Conservation (phyloP, 2,888 invertebrate genomes). For the Xanthorhoe spadicearia region DNA sequence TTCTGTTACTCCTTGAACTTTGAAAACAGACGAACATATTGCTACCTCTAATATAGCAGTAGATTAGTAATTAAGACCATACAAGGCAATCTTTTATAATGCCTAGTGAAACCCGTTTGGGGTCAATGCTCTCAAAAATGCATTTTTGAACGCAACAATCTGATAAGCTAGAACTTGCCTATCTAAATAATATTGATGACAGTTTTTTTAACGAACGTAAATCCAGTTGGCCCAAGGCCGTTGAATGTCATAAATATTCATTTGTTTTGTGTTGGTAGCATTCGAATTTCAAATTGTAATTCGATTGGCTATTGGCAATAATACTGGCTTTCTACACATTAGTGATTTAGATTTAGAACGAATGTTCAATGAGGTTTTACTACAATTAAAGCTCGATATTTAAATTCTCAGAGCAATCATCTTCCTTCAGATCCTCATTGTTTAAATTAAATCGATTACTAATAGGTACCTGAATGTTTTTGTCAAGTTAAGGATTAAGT, state of each 20-base stretch:
- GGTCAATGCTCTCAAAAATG: conserved; percentile 54
- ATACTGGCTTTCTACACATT: conserved; percentile 9
- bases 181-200: conserved; percentile 44
- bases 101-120: conserved; percentile 50
- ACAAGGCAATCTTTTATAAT: conserved; percentile 61
- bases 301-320: conserved; percentile 14
- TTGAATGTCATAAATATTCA: conserved; percentile 30
- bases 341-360: conserved; percentile 1
- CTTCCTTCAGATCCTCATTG: no score
- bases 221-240: conserved; percentile 34
- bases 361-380: background rate
- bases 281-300: conserved; percentile 30
- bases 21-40: background rate
- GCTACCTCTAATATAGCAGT: conserved; percentile 12
- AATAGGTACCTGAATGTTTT: no score
- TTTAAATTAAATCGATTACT: no score
- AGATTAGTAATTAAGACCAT: conserved; percentile 68
- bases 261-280: conserved; percentile 31
- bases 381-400: background rate
- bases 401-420: no score
- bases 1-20: background rate
- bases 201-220: conserved; percentile 39
- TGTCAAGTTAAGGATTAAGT: no score
- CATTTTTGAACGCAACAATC: conserved; percentile 50
- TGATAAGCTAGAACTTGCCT: conserved; percentile 38